Base-by-base conservation (phyloP, 2,113 vertebrate species). In the Sorex fumeus region DNA sequence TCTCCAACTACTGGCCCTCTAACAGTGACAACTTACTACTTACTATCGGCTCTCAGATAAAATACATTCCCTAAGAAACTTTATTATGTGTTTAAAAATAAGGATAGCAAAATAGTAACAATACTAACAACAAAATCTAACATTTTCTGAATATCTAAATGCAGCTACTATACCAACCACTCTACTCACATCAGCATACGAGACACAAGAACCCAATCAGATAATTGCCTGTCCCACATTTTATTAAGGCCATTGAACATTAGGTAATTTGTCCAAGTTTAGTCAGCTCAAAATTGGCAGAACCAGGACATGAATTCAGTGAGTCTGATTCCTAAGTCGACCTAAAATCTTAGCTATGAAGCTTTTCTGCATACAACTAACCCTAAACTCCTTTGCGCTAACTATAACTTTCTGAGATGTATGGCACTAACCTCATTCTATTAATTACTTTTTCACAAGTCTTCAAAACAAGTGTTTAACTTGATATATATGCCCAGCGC, bases 11-110 rank as follows among this genome's bases (percentile, higher is more conserved):
- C 62, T 50, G 9, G 19, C 36, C n/a, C 84, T 40, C 40, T 40
- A 8, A 27, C 8, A 21, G 71, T 19, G 72, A 89, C 8, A 1
- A 25, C 15, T 77, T 62, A 36, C 6, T 10, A 25, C 15, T 77
- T 62, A 36, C 6, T 10, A 27, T 78, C 80, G 11, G 43, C 43
- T 45, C 53, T 72, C 32, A 85, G 66, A 21, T 79, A 67, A 57
- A 84, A 78, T 66, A 43, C 3, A 19, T 64, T 40, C 50, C 77
- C 64, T 32, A 18, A 28, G 32, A 77, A 83, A 47, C 9, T 50
- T 84, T 78, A 78, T 84, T 84, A n/a, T n/a, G n/a, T n/a, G 77
- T 78, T 50, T 2, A 67, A 69, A 87, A 81, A 53, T 43, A 79
- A 69, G 28, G 25, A 71, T 3, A 45, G 15, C 13, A 76, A 84